phyloP scores from a whole-genome alignment of 92 coral and sea anemone genomes.

The Epizoanthus illoricatus region DNA sequence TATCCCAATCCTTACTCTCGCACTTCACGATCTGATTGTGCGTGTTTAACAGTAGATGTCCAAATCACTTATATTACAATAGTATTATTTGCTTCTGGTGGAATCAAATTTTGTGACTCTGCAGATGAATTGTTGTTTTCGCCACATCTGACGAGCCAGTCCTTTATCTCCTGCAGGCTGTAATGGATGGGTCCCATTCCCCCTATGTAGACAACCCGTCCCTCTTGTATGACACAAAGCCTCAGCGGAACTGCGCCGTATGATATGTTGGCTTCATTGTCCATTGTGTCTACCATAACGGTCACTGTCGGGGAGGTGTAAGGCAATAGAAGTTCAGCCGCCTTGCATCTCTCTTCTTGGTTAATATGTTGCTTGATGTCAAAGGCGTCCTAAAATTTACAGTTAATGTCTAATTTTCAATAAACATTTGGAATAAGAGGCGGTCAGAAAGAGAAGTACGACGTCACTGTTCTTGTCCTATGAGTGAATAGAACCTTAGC shows the following conservation, averaged over 20 bases:
- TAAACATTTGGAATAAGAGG: no score
- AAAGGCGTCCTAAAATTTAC: slow-evolving; percentile 31
- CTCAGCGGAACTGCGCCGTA: slow-evolving; percentile 83
- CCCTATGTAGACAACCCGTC: slow-evolving; percentile 66
- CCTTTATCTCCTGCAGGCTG: slow-evolving; percentile 54
- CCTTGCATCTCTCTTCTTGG: slow-evolving; percentile 78
- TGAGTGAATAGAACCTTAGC: no score
- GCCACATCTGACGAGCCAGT: slow-evolving; percentile 53
- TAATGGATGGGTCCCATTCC: slow-evolving; percentile 83
- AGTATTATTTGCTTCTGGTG: neutral
- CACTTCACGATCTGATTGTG: neutral
- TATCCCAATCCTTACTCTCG: neutral
- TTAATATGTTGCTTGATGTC: slow-evolving; percentile 76
- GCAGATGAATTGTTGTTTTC: slow-evolving; percentile 18
- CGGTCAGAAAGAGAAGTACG: no score
- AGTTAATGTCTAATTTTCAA: neutral
- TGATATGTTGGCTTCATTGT: slow-evolving; percentile 61
- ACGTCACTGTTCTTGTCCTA: no score
- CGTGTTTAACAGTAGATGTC: neutral
- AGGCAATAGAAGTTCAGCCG: slow-evolving; percentile 62
- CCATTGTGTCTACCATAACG: slow-evolving; percentile 62
- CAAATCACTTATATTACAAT: neutral
- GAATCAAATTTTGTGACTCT: neutral
- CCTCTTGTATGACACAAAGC: slow-evolving; percentile 66
- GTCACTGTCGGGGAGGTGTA: slow-evolving; percentile 22